Evolutionary conservation across 2,797 vertebrate species (phyloP).

Genomic region (Melanogrammus aeglefinus): DNA sequence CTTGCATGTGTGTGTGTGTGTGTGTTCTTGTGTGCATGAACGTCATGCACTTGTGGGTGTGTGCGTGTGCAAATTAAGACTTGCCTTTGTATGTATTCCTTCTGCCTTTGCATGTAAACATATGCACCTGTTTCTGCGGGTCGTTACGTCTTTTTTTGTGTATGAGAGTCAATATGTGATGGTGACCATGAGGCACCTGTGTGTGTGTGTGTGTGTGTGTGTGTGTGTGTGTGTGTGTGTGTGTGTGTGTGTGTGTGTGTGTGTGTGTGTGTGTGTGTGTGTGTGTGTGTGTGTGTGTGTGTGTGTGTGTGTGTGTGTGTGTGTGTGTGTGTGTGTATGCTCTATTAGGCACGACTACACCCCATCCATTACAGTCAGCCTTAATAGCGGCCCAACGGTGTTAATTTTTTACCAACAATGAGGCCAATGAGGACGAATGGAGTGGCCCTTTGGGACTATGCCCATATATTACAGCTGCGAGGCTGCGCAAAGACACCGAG

Average conservation of each 20-base stretch:
- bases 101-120: neutral
- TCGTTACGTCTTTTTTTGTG: neutral
- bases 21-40: no score
- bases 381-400: conserved; percentile 19
- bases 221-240: no score
- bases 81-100: neutral
- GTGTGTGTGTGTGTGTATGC: neutral
- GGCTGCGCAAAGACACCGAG: neutral
- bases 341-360: conserved; percentile 18
- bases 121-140: neutral
- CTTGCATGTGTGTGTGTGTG: neutral
- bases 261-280: neutral
- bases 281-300: neutral
- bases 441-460: conserved; percentile 6
- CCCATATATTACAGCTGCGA: conserved; percentile 12
- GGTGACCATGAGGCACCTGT: neutral
- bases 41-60: no score
- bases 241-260: no score
- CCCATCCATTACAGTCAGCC: conserved; percentile 29
- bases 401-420: conserved; percentile 32
- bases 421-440: conserved; percentile 28
- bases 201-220: neutral
- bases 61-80: neutral
- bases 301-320: no score
- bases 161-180: neutral